A percentile compares a stretch with the other conserved stretches of the same genome.
These are phyloP conservation scores for Vicugna pacos DNA, from an alignment of 2,113 vertebrate genomes.

Conservation along the genomic window DNA sequence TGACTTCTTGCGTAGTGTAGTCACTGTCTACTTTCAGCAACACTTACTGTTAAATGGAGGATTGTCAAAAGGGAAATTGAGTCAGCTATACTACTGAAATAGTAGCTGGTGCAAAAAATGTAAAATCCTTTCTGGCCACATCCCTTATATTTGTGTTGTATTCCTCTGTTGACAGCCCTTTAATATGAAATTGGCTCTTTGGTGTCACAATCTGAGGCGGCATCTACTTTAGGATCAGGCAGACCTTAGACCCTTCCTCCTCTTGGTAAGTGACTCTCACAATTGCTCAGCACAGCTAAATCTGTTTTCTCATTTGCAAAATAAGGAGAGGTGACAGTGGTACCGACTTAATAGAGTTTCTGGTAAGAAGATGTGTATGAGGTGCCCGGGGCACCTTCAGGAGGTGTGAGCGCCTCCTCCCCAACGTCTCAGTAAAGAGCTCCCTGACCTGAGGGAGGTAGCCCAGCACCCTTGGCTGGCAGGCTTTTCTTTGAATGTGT, in stretches of 20 bases:
- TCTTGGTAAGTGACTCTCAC: not conserved
- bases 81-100: not conserved
- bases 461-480: too few relatives aligned
- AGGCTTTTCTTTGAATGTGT: not conserved
- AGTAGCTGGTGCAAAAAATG: not conserved
- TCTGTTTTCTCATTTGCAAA: conserved; percentile 22
- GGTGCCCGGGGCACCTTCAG: not conserved
- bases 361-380: not conserved
- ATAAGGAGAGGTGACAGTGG: not conserved
- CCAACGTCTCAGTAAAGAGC: not conserved
- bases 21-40: not conserved
- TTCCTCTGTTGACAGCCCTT: not conserved
- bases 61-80: not conserved
- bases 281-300: not conserved
- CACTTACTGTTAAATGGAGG: not conserved
- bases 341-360: not conserved
- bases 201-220: not conserved
- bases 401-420: not conserved
- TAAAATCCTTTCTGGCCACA: not conserved
- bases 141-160: not conserved
- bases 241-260: not conserved
- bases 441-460: not conserved
- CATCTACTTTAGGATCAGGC: not conserved
- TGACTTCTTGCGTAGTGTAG: not conserved
- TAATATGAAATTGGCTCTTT: not conserved